Evolutionary conservation across 2,113 vertebrate genomes (phyloP), one percentile per base, ranked within the genome.

Genomic region (Gymnobelideus leadbeateri): DNA sequence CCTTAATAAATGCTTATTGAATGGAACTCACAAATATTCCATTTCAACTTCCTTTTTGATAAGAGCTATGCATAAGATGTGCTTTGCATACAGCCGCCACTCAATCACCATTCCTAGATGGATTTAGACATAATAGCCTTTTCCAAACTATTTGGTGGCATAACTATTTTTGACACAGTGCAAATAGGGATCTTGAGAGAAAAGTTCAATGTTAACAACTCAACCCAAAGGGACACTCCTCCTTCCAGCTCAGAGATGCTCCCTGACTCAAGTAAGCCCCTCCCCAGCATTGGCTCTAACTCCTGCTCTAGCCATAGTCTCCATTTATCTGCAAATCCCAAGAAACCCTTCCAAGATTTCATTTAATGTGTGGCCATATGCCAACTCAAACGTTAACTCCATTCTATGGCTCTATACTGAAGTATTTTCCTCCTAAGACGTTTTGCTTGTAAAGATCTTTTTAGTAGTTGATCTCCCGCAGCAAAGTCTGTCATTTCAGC

Each of bases 401-500:
- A 47, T 95, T 90, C 24, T 37, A 53, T 26, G 91, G 21, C 91
- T 95, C 93, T 91, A 91, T 37, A 6, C 90, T 26, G 24, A 96
- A 92, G 1, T 90, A 49, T 90, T 90, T 94, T 68, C 16, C 61
- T 49, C 51, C 24, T 91, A 77, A 84, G 57, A 84, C 2, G 8
- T 96, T 93, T 53, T 89, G 2, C 68, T 51, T 93, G 3, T 51
- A 92, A 61, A 96, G 51, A 68, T 55, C 92, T 21, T 24, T 94
- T 25, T 2, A 51, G 54, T 92, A 93, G 95, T 95, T 89, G 0
- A 92, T 25, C 95, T 19, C 90, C n/a, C 93, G 51, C 68, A 84
- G 68, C 1, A 84, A 43, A 43, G n/a, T 84, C 68, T 43, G 28
- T 91, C 51, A 91, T 93, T 95, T 93, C 91, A 95, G 93, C 90